A percentile compares a stretch with the other conserved stretches of the same genome.
Evolutionary conservation across 2,888 invertebrate species (phyloP).

Genomic region (Ectemnius cavifrons): DNA sequence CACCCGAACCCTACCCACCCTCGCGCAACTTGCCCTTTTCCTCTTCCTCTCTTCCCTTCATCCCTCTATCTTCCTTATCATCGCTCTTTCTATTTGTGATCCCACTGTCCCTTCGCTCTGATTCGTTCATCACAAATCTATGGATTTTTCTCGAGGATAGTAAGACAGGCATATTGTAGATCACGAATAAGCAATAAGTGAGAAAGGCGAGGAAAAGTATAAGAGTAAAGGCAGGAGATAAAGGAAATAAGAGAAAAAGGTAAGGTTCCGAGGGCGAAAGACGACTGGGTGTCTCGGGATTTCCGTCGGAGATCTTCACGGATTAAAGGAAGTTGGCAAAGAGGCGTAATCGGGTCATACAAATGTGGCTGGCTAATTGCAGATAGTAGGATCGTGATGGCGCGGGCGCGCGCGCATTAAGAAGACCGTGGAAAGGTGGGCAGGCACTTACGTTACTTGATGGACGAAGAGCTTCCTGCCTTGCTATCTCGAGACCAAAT

Average conservation of each 20-base stretch:
- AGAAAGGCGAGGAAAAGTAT: neutral
- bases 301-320: conserved; percentile 21
- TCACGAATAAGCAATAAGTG: too few relatives aligned
- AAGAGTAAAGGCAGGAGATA: neutral
- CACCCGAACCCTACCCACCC: conserved; percentile 67
- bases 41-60: conserved; percentile 41
- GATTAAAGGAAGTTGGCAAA: conserved; percentile 58
- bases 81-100: conserved; percentile 32
- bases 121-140: conserved; percentile 24
- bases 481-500: conserved; percentile 58
- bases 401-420: conserved; percentile 42
- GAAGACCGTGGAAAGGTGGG: conserved; percentile 36
- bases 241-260: neutral
- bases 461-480: conserved; percentile 51
- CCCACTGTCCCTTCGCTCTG: conserved; percentile 49
- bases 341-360: conserved; percentile 67
- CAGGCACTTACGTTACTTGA: conserved; percentile 37
- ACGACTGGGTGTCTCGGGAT: conserved; percentile 24
- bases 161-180: too few relatives aligned
- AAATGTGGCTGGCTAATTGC: conserved; percentile 68
- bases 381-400: conserved; percentile 53
- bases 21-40: conserved; percentile 52
- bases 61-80: conserved; percentile 53
- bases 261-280: neutral
- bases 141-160: neutral